Evolutionary conservation across 2,797 vertebrate species (phyloP).

Genomic region (Synaphobranchus kaupii): DNA sequence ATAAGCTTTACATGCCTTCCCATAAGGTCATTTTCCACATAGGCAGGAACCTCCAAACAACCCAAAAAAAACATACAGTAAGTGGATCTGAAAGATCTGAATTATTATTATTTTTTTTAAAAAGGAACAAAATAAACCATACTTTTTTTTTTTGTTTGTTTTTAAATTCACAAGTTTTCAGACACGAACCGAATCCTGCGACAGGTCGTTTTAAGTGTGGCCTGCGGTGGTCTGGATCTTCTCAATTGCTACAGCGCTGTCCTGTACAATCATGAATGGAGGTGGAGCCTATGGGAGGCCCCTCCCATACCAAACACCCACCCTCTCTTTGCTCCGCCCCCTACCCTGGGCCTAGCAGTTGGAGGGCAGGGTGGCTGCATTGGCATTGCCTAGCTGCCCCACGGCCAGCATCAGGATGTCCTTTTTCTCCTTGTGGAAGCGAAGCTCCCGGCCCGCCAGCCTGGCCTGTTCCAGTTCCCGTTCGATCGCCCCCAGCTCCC

Average conservation of each 20-base stretch:
- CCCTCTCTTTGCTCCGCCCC: background rate
- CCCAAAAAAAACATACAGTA: background rate
- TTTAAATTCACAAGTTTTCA: background rate
- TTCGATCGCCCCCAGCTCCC: constrained; percentile 88
- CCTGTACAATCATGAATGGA: constrained; percentile 39
- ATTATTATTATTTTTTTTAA: background rate
- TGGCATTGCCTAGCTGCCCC: constrained; percentile 79
- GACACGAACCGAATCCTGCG: background rate
- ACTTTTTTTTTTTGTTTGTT: background rate
- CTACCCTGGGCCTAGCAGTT: constrained; percentile 61
- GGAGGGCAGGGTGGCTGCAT: constrained; percentile 77
- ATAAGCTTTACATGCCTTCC: background rate
- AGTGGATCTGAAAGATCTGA: background rate
- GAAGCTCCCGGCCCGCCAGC: constrained; percentile 91
- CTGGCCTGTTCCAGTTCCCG: constrained; percentile 91
- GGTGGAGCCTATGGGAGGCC: constrained; percentile 20
- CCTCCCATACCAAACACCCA: constrained; percentile 16
- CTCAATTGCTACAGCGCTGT: constrained; percentile 34
- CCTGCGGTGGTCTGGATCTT: background rate
- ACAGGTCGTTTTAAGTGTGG: background rate
- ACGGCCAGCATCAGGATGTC: constrained; percentile 81
- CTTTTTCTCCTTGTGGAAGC: constrained; percentile 90
- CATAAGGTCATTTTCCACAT: background rate
- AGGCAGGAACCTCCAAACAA: background rate
- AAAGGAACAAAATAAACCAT: background rate